Evolutionary conservation across 2,888 invertebrate species (phyloP).

Genomic region (Abrostola tripartita): DNA sequence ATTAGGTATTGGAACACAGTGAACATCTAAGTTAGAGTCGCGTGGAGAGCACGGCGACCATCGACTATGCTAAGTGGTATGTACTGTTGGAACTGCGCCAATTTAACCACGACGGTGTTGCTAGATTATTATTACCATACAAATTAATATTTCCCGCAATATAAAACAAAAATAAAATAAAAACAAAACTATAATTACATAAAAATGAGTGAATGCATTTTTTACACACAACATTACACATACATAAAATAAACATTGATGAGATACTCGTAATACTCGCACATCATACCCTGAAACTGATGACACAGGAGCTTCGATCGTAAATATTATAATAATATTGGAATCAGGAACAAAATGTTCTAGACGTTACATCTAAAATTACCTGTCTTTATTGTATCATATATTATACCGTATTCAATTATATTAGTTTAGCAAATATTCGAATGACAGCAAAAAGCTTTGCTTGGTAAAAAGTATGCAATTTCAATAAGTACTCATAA

Average conservation of each 20-base stretch:
- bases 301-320: slow-evolving; percentile 49
- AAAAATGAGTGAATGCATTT: slow-evolving; percentile 70
- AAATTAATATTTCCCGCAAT: slow-evolving; percentile 68
- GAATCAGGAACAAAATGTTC: slow-evolving; percentile 59
- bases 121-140: slow-evolving; percentile 64
- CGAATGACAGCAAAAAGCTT: slow-evolving; percentile 65
- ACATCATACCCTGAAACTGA: slow-evolving; percentile 64
- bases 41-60: slow-evolving; percentile 25
- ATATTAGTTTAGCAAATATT: slow-evolving; percentile 68
- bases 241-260: slow-evolving; percentile 66
- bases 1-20: slow-evolving; percentile 31
- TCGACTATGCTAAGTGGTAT: slow-evolving; percentile 37
- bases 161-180: slow-evolving; percentile 64
- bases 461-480: slow-evolving; percentile 66
- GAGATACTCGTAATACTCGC: slow-evolving; percentile 65
- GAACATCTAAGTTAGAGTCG: slow-evolving; percentile 23
- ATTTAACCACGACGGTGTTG: slow-evolving; percentile 51
- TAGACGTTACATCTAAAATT: slow-evolving; percentile 64
- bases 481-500: slow-evolving; percentile 77
- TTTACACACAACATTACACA: slow-evolving; percentile 68
- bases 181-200: slow-evolving; percentile 73
- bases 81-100: slow-evolving; percentile 49
- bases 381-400: slow-evolving; percentile 71
- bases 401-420: slow-evolving; percentile 43
- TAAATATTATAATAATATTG: slow-evolving; percentile 53